Evolutionary conservation across 2,797 vertebrate species (phyloP).

Genomic region (Sebastes trivittatus): DNA sequence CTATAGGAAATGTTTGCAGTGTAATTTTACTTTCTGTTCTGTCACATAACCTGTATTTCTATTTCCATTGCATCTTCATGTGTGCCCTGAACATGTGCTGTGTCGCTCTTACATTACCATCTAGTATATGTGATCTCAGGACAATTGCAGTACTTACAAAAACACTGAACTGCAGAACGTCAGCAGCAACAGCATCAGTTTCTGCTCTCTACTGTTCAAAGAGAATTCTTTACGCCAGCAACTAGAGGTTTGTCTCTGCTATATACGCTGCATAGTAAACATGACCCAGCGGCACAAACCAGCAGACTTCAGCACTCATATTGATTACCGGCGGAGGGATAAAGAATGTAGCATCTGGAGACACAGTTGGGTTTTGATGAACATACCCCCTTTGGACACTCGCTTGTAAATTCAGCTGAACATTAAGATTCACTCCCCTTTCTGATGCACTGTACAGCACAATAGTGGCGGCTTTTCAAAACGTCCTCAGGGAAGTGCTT

Average conservation of each 20-base stretch:
- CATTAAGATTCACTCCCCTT: constrained; percentile 5
- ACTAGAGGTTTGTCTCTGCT: constrained; percentile 44
- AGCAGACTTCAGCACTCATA: constrained; percentile 38
- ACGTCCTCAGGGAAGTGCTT: neutral
- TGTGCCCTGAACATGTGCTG: neutral
- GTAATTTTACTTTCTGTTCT: neutral
- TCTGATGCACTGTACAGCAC: neutral
- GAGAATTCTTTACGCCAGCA: constrained; percentile 50
- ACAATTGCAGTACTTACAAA: constrained; percentile 4
- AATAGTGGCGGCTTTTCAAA: neutral
- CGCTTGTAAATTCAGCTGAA: constrained; percentile 22
- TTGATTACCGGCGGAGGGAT: constrained; percentile 47
- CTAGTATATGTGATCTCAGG: neutral
- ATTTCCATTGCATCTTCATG: neutral
- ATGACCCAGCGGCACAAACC: constrained; percentile 45
- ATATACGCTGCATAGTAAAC: constrained; percentile 56
- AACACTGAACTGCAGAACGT: neutral
- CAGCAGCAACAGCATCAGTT: constrained; percentile 3
- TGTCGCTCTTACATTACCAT: neutral
- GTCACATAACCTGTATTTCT: neutral
- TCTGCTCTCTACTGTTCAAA: constrained; percentile 51
- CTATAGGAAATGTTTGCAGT: neutral
- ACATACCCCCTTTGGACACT: constrained; percentile 27
- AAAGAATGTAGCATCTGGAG: constrained; percentile 52
- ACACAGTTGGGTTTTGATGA: constrained; percentile 63